Conservation (phyloP, 2,888 invertebrate genomes). For the Euplagia quadripunctaria region DNA sequence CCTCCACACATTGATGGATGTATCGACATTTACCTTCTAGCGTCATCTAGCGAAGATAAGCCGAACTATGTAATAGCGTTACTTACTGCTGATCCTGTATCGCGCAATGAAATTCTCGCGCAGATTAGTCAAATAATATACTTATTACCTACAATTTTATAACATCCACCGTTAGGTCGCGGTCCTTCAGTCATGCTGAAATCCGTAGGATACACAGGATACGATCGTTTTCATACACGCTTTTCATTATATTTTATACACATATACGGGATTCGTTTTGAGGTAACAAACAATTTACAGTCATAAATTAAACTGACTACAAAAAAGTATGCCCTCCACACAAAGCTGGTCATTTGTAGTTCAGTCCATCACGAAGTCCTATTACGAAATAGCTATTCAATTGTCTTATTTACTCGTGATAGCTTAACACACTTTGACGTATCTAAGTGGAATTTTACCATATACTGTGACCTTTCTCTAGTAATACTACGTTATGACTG, state of each 20-base stretch:
- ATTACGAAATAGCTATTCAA: not conserved
- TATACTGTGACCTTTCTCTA: slow-evolving; percentile 6
- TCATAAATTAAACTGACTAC: not conserved
- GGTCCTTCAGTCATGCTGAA: not conserved
- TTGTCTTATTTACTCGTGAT: not conserved
- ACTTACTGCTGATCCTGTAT: not conserved
- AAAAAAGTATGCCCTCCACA: too few relatives aligned
- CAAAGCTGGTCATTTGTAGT: too few relatives aligned
- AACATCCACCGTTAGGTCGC: too few relatives aligned
- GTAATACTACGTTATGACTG: not conserved
- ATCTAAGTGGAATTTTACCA: slow-evolving; percentile 52
- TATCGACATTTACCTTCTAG: not conserved
- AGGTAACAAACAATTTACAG: not conserved
- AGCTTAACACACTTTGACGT: slow-evolving; percentile 1
- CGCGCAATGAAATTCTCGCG: not conserved
- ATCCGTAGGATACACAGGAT: not conserved
- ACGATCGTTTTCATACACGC: too few relatives aligned
- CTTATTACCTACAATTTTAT: too few relatives aligned
- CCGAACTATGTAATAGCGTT: not conserved
- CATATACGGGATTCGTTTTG: not conserved
- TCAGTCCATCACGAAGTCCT: too few relatives aligned
- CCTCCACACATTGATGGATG: not conserved
- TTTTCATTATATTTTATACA: too few relatives aligned
- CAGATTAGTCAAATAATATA: too few relatives aligned
- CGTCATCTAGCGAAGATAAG: not conserved